Percentiles rank a stretch among this genome's conserved stretches.
These are phyloP conservation scores for Avahi laniger DNA, from an alignment of 2,797 vertebrate genomes.

Conservation along the genomic window DNA sequence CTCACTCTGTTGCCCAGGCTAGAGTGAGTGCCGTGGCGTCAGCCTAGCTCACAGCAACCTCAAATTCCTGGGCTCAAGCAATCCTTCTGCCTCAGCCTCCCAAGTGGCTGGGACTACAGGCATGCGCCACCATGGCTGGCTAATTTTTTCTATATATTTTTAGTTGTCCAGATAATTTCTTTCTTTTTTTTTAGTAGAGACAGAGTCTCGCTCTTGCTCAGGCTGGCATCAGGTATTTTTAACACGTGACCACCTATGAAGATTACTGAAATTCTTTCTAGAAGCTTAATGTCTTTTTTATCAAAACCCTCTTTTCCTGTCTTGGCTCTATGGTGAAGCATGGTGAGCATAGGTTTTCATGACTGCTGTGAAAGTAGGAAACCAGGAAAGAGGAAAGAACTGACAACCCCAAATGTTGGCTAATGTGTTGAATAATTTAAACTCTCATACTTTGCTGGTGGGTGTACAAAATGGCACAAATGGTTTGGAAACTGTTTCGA, in stretches of 20 bases:
- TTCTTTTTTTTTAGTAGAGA: too few species aligned
- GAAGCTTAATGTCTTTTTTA: background rate
- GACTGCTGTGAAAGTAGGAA: background rate
- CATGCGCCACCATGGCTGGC: too few species aligned
- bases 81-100: too few species aligned
- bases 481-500: background rate
- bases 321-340: background rate
- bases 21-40: too few species aligned
- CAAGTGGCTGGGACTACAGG: too few species aligned
- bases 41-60: too few species aligned
- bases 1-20: too few species aligned
- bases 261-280: background rate
- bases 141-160: too few species aligned
- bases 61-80: too few species aligned
- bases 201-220: too few species aligned
- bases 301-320: background rate
- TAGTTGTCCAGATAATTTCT: too few species aligned
- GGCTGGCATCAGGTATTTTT: constrained; percentile 10
- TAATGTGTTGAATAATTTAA: background rate
- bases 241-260: background rate
- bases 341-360: background rate
- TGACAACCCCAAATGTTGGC: background rate
- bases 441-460: background rate
- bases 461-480: background rate
- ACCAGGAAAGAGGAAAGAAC: background rate